These are phyloP conservation scores for Calameuta filiformis DNA, from an alignment of 2,888 invertebrate genomes.

Conservation along the genomic window DNA sequence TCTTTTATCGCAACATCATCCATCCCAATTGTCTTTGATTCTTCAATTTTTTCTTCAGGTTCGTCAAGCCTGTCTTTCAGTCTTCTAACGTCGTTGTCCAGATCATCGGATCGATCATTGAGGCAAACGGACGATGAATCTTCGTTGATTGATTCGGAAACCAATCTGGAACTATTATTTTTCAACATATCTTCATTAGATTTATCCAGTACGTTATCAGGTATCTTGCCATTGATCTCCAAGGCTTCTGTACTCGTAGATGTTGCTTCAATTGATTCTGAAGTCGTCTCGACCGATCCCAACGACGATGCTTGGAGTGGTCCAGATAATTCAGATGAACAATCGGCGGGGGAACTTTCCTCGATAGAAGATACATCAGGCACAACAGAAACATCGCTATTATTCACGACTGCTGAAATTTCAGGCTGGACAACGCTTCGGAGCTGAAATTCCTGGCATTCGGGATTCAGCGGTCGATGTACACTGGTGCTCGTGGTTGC, in stretches of 20 bases:
- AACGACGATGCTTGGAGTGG: not conserved
- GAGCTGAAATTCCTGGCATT: conserved; percentile 60
- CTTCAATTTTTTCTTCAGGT: not conserved
- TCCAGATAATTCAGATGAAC: not conserved
- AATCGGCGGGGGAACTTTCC: not conserved
- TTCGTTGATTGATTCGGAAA: not conserved
- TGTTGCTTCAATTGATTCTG: not conserved
- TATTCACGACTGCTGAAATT: not conserved
- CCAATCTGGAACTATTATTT: not conserved
- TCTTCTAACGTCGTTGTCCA: not conserved
- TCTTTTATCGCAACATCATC: not conserved
- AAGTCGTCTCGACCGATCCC: not conserved
- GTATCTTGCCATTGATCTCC: not conserved
- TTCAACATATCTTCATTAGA: not conserved
- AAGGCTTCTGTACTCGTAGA: not conserved
- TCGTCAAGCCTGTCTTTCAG: not conserved
- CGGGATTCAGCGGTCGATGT: conserved; percentile 55
- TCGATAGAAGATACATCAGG: not conserved
- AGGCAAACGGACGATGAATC: not conserved
- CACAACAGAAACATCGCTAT: not conserved
- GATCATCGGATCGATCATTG: not conserved
- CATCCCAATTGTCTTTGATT: not conserved
- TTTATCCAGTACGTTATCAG: not conserved
- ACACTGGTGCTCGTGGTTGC: conserved; percentile 29
- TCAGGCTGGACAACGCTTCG: conserved; percentile 5